Conservation (phyloP, 2,888 invertebrate genomes). For the Choristoneura rosaceana region DNA sequence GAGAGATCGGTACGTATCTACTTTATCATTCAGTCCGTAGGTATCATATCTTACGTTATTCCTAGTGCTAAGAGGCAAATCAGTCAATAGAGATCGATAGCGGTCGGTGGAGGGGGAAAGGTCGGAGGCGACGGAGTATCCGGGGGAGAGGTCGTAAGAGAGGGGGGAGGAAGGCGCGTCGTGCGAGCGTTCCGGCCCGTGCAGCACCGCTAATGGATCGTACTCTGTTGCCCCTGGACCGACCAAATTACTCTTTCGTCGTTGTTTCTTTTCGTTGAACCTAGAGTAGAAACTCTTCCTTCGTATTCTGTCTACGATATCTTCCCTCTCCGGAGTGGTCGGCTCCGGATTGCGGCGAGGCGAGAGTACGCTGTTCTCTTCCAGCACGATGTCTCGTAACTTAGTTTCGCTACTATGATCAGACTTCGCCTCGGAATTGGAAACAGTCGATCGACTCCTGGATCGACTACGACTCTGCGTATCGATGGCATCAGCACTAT, state of each 20-base stretch:
- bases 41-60: constrained; percentile 71
- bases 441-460: constrained; percentile 74
- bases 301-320: constrained; percentile 93
- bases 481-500: constrained; percentile 56
- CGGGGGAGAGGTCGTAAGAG: constrained; percentile 75
- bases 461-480: constrained; percentile 69
- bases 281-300: constrained; percentile 95
- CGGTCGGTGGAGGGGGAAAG: constrained; percentile 77
- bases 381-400: constrained; percentile 57
- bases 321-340: constrained; percentile 86
- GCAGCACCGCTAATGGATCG: constrained; percentile 78
- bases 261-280: constrained; percentile 93
- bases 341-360: constrained; percentile 77
- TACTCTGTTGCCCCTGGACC: constrained; percentile 87
- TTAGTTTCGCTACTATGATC: constrained; percentile 67
- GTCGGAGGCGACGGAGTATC: constrained; percentile 71
- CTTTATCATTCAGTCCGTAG: constrained; percentile 75
- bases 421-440: constrained; percentile 82
- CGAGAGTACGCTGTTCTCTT: constrained; percentile 62
- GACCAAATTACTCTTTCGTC: constrained; percentile 88
- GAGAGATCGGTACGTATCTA: constrained; percentile 79
- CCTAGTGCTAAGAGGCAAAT: constrained; percentile 67
- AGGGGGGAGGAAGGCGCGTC: constrained; percentile 73
- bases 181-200: constrained; percentile 68
- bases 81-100: constrained; percentile 72